Base-by-base conservation (phyloP, 2,797 vertebrate genomes). In the Poeciliopsis gracilis region DNA sequence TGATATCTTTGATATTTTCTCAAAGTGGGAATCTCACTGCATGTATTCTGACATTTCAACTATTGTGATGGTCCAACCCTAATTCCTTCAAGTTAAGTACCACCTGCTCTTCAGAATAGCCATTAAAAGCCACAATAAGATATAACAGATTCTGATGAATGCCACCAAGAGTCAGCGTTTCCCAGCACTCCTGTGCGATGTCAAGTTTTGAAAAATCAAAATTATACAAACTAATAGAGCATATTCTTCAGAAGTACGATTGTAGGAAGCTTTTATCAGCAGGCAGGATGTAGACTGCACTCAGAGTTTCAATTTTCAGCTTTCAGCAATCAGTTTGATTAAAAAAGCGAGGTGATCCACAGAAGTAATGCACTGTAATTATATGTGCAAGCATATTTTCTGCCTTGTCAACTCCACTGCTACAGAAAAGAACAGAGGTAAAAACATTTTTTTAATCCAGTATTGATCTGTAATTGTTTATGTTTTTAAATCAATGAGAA, bases 41-140 rank as follows among this genome's bases (percentile, higher is more conserved):
- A 12, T 41, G 20, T 36, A 63, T 69, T 43, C 20, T 69, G 20
- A 69, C 66, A 69, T 69, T 69, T 25, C 38, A 69, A 43, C 23
- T 41, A 43, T 16, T 16, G 11, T 16, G 25, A 45, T 28, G 67
- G 45, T 45, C 41, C 25, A 13, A 8, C 13, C 15, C 25, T 45
- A 70, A 70, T 70, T 70, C 41, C 25, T 28, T 16, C 67, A 45
- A 70, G 41, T 15, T 28, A 70, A 70, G 38, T 70, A 70, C 67
- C 38, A 70, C n/a, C 1, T 70, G 67, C 41, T n/a, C 41, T 28
- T 45, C 67, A n/a, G 16, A 70, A 3, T 70, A 70, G 41, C 13
- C 4, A n/a, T n/a, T 15, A 15, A 45, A 70, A 45, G 5, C 25
- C 23, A n/a, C 5, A 41, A 25, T 6, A 12, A 45, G 41, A 67